Evolutionary conservation across 2,888 invertebrate genomes (phyloP), one percentile per base, ranked within the genome.

Genomic region (Drosophila yooni): DNA sequence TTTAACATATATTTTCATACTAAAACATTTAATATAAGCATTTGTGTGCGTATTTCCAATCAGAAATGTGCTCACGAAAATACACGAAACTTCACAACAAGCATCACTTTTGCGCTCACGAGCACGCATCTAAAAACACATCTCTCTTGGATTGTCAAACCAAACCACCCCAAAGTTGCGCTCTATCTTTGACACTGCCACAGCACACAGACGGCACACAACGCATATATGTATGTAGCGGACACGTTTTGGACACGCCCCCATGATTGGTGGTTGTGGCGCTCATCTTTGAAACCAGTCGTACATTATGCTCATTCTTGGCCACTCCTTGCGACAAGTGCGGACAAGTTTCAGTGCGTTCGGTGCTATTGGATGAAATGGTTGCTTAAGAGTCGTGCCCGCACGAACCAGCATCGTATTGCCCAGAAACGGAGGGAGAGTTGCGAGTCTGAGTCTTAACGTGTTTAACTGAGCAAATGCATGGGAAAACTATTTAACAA

Each of bases 341-440:
- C 77, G 76, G 70, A 79, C 71, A 81, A 76, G 77, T 74, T 91
- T 92, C 80, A 93, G 93, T 93, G 89, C 91, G 90, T 88, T 91
- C 88, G 89, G 92, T 91, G 92, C 91, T 91, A 93, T 92, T 93
- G 93, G 91, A 92, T 89, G 90, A 91, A 88, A 84, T 88, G 92
- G 92, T 91, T 90, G 88, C 51, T 68, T 82, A 54, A 71, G 83
- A 87, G 83, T 92, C 79, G 90, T 80, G 88, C 67, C 74, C 82
- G 88, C 86, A 83, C 82, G 85, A 82, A 86, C 86, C 86, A 72
- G 54, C 66, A 54, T 82, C 81, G 83, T 78, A 64, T 67, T 79
- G 82, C 59, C 70, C 67, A 58, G 54, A 56, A 43, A 62, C 74
- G 70, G 67, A 79, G 74, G 70, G 79, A 74, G 79, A 79, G 75